Conservation (phyloP, 1,140 invertebrate genomes). For the Aricia agestis region DNA sequence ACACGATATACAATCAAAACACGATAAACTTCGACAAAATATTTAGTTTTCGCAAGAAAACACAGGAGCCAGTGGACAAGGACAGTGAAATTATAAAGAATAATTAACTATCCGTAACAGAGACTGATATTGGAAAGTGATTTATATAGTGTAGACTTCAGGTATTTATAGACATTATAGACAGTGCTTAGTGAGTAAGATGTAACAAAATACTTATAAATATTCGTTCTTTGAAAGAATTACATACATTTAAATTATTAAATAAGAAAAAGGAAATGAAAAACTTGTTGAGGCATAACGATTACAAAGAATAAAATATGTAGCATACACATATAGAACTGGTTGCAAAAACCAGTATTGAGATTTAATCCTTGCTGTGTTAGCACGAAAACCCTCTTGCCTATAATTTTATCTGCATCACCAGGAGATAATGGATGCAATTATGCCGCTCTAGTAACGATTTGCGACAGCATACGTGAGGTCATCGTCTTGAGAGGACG, state of each 20-base stretch:
- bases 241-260: too few species aligned
- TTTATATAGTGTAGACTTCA: constrained; percentile 18
- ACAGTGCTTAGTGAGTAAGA: background rate
- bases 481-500: constrained; percentile 7
- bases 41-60: constrained; percentile 54
- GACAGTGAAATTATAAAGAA: constrained; percentile 42
- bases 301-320: too few species aligned
- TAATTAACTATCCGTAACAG: constrained; percentile 38
- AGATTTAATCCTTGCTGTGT: background rate
- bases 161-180: background rate
- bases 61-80: constrained; percentile 28
- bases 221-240: too few species aligned
- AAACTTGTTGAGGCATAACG: too few species aligned
- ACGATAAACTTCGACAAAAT: constrained; percentile 69
- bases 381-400: background rate
- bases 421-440: background rate
- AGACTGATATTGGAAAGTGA: constrained; percentile 26
- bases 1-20: constrained; percentile 71
- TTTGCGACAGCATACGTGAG: constrained; percentile 3
- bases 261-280: too few species aligned
- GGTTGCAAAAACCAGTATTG: background rate
- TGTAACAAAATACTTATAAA: background rate
- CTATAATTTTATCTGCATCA: background rate
- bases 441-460: background rate
- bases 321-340: background rate